These are phyloP conservation scores for Crenichthys baileyi DNA, from an alignment of 2,797 vertebrate genomes.

Conservation along the genomic window DNA sequence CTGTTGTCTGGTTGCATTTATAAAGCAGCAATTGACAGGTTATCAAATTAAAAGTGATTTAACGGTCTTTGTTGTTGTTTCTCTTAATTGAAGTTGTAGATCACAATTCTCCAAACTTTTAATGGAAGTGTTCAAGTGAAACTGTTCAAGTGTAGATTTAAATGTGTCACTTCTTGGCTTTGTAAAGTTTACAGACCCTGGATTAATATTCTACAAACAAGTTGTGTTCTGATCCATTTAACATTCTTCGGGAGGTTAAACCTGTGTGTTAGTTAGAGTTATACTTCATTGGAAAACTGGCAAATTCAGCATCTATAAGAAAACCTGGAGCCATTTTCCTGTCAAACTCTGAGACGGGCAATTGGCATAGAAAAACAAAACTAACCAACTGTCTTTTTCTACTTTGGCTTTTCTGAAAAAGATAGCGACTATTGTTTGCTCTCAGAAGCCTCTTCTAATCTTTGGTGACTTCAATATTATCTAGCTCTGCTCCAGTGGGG, in stretches of 20 bases:
- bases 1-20: neutral
- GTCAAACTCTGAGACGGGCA: slow-evolving; percentile 29
- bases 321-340: slow-evolving; percentile 38
- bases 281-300: slow-evolving; percentile 25
- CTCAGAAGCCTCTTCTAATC: slow-evolving; percentile 33
- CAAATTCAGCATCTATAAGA: slow-evolving; percentile 9
- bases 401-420: slow-evolving; percentile 6
- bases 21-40: neutral
- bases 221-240: neutral
- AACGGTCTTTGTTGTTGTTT: neutral
- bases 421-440: neutral
- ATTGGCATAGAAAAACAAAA: neutral
- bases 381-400: neutral
- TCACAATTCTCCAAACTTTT: neutral
- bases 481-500: slow-evolving; percentile 19
- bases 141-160: neutral
- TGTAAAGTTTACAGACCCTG: neutral
- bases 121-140: neutral
- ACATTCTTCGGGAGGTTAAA: slow-evolving; percentile 10
- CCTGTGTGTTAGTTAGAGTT: slow-evolving; percentile 33
- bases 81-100: too few species aligned
- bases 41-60: neutral
- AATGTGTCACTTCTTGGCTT: neutral
- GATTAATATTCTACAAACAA: neutral
- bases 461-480: slow-evolving; percentile 47